Evolutionary conservation across 2,888 invertebrate species (phyloP).

Genomic region (Tinea pellionella): DNA sequence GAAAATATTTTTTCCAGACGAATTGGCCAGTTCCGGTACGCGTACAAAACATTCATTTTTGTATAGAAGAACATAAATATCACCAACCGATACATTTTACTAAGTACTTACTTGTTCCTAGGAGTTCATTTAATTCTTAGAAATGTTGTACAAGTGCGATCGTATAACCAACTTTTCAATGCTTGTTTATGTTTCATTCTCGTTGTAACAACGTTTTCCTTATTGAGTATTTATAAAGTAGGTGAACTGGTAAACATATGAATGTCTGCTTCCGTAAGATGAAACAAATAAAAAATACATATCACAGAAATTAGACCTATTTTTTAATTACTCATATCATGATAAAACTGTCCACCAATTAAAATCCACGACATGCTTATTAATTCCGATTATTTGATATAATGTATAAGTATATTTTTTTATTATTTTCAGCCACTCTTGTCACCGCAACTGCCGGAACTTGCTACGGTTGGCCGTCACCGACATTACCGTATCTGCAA

Average conservation of each 20-base stretch:
- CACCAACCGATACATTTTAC: too few relatives aligned
- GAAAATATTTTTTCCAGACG: too few relatives aligned
- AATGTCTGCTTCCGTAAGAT: neutral
- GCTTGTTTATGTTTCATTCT: neutral
- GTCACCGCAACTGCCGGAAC: constrained; percentile 66
- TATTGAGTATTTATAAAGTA: neutral
- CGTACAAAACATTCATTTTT: too few relatives aligned
- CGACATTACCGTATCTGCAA: constrained; percentile 64
- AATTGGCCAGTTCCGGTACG: too few relatives aligned
- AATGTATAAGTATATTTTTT: neutral
- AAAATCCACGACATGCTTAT: too few relatives aligned
- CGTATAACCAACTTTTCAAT: too few relatives aligned
- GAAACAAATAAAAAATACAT: neutral
- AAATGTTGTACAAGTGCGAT: too few relatives aligned
- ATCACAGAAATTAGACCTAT: neutral
- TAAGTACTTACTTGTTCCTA: too few relatives aligned
- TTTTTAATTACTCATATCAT: neutral
- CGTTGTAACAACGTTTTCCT: neutral
- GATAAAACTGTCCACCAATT: too few relatives aligned
- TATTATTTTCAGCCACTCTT: constrained; percentile 54
- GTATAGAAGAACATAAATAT: too few relatives aligned
- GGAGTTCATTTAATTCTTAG: too few relatives aligned
- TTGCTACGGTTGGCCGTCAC: constrained; percentile 73
- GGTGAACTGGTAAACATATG: neutral
- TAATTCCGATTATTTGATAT: too few relatives aligned